A percentile compares a stretch with the other conserved stretches of the same genome.
These are phyloP conservation scores for Notechis scutatus DNA, from an alignment of 2,113 vertebrate genomes.

Conservation along the genomic window DNA sequence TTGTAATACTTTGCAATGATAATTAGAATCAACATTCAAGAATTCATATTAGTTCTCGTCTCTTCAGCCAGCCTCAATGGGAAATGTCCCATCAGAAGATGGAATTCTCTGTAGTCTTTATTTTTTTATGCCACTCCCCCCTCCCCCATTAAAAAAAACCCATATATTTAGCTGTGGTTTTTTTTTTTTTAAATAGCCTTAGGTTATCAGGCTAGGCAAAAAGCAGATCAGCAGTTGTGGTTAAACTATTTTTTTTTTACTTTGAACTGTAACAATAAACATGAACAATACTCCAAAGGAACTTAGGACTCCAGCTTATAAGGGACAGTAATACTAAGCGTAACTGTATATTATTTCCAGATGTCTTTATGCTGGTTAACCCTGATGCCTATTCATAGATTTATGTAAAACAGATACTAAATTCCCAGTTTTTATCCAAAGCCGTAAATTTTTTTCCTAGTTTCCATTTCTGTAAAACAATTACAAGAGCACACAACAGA, in stretches of 20 bases:
- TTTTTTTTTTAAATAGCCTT: not conserved
- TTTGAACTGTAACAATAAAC: not conserved
- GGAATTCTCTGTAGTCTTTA: not conserved
- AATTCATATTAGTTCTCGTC: not conserved
- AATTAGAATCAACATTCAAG: not conserved
- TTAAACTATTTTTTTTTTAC: not conserved
- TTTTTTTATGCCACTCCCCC: not conserved
- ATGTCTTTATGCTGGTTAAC: not conserved
- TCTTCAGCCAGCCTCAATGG: not conserved
- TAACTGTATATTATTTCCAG: not conserved
- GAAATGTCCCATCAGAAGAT: not conserved
- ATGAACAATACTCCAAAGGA: not conserved
- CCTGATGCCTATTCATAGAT: not conserved
- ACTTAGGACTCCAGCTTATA: not conserved
- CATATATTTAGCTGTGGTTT: not conserved
- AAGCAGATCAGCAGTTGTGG: not conserved
- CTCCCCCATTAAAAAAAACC: fast-evolving
- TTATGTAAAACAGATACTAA: not conserved
- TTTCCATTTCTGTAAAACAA: not conserved
- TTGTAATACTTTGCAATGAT: not conserved
- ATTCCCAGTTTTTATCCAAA: not conserved
- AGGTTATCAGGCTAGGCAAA: not conserved
- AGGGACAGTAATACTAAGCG: not conserved
- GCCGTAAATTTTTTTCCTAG: not conserved
- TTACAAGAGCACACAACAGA: not conserved